phyloP scores from a whole-genome alignment of 2,888 invertebrate species.

The Volucella inanis region DNA sequence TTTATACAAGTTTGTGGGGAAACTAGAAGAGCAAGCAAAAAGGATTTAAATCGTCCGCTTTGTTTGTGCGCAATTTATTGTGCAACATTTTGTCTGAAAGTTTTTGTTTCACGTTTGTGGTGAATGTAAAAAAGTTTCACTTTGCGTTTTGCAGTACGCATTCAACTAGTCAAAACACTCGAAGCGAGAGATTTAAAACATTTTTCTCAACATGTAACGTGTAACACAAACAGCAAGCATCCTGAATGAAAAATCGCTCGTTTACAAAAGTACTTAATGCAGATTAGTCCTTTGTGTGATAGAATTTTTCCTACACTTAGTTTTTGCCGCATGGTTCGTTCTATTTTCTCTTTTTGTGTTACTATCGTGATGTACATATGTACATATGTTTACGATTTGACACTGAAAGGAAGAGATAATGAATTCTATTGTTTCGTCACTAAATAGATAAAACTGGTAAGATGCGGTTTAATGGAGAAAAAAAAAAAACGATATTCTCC shows the following conservation, averaged over 20 bases:
- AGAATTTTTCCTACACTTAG: conserved; percentile 66
- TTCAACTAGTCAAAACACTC: conserved; percentile 43
- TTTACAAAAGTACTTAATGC: conserved; percentile 61
- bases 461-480: conserved; percentile 42
- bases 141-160: conserved; percentile 35
- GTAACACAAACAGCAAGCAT: conserved; percentile 35
- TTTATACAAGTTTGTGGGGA: conserved; percentile 4
- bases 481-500: background rate
- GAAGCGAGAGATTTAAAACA: conserved; percentile 44
- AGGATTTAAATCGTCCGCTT: conserved; percentile 52
- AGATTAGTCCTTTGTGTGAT: conserved; percentile 70
- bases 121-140: conserved; percentile 58
- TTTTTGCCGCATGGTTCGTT: conserved; percentile 44
- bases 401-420: conserved; percentile 46
- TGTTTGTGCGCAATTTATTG: conserved; percentile 65
- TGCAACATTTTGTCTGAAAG: conserved; percentile 49
- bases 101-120: conserved; percentile 35
- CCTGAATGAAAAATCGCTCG: conserved; percentile 62
- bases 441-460: conserved; percentile 33
- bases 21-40: conserved; percentile 15
- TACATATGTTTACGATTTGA: conserved; percentile 30
- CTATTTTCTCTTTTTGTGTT: background rate
- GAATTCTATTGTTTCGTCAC: conserved; percentile 53
- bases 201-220: conserved; percentile 23
- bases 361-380: background rate